Base-by-base conservation (phyloP, 2,797 vertebrate species). In the Triplophysa yarkandensis region DNA sequence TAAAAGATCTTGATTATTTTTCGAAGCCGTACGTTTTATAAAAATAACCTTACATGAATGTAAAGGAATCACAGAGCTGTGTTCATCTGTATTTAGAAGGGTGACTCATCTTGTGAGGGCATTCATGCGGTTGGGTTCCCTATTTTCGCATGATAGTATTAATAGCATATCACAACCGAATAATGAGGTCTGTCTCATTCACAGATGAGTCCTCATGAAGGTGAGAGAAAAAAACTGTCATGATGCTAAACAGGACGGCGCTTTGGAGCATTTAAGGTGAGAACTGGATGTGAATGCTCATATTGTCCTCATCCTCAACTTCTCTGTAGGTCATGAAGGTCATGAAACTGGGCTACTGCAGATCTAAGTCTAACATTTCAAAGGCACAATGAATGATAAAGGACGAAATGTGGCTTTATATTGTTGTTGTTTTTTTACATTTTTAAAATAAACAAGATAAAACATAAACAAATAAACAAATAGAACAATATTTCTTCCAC, bases 291-390 rank as follows among this genome's bases (percentile, higher is more conserved):
- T 62, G 19, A 8, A 30, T 48, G n/a, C 13, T 70, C n/a, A 44
- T 9, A 21, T 4, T 19, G 23, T 43, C 19, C 14, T 62, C 48
- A 21, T 21, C n/a, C 17, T 43, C 3, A 2, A 27, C 58, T 62
- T 32, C 8, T 74, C 11, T 73, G 48, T 61, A 73, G 50, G 7
- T 43, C 5, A 16, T 72, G 23, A 72, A 65, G 27, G 50, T 73
- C 71, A 52, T 55, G 71, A 46, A 73, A 65, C 61, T 55, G 27
- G 61, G 61, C 61, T 61, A 73, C 71, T 57, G 27, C 36, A 73
- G 27, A 8, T 52, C 13, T n/a, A 21, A 4, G 17, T 14, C 23
- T 21, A 16, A 21, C 34, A 48, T 70, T n/a, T 34, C 41, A 71
- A 60, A 62, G 57, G 21, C 30, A 50, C 57, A 19, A 3, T 41